These are phyloP conservation scores for Eulithis testata DNA, from an alignment of 2,888 invertebrate species.

Conservation along the genomic window DNA sequence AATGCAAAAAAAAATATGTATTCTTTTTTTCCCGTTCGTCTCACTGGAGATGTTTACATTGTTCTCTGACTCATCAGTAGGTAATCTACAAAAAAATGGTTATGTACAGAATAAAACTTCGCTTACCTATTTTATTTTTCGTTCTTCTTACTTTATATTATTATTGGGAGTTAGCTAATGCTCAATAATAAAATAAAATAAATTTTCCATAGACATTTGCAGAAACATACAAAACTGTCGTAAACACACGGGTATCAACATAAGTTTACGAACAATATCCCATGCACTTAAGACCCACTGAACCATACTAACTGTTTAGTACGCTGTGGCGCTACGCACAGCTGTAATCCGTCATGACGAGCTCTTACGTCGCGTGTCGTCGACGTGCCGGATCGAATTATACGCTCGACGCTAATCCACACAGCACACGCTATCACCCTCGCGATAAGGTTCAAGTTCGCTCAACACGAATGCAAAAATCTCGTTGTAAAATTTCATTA, in stretches of 20 bases:
- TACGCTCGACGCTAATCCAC: slow-evolving; percentile 38
- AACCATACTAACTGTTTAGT: slow-evolving; percentile 18
- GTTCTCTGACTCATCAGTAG: too few relatives aligned
- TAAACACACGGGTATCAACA: neutral
- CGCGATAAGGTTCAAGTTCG: slow-evolving; percentile 44
- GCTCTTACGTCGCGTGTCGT: slow-evolving; percentile 49
- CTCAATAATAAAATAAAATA: too few relatives aligned
- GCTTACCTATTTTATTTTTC: too few relatives aligned
- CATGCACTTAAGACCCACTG: slow-evolving; percentile 3
- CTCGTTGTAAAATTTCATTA: slow-evolving; percentile 44
- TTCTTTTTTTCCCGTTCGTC: too few relatives aligned
- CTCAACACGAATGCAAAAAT: slow-evolving; percentile 19
- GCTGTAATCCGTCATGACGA: slow-evolving; percentile 62
- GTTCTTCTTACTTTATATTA: too few relatives aligned
- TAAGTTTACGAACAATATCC: slow-evolving; percentile 13
- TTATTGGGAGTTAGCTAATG: too few relatives aligned
- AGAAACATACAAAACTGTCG: neutral
- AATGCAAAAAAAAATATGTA: too few relatives aligned
- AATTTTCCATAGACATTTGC: neutral
- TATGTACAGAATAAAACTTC: too few relatives aligned
- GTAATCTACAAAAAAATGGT: too few relatives aligned
- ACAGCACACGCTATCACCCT: slow-evolving; percentile 37
- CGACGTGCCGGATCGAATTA: slow-evolving; percentile 55
- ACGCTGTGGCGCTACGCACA: slow-evolving; percentile 41
- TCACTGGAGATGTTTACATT: too few relatives aligned